Evolutionary conservation across 2,888 invertebrate species (phyloP), one percentile per base, ranked within the genome.

Genomic region (Cantharis lateralis): DNA sequence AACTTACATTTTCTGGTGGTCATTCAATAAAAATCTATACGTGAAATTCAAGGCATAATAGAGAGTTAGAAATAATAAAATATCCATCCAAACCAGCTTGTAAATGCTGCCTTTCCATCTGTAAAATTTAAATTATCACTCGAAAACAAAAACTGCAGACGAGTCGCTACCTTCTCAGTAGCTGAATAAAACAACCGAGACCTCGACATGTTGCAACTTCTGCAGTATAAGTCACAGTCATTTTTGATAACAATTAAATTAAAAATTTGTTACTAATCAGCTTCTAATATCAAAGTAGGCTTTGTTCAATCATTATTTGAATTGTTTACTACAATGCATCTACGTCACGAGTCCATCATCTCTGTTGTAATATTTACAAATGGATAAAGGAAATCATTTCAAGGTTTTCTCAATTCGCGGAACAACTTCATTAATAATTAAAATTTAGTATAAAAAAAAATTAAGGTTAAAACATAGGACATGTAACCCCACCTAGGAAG

Each of bases 61-160:
- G 73, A 94, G 87, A 48, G 92, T 88, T 78, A 96, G 90, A 87
- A 96, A 98, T 72, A 95, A 90, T 26, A 95, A 85, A 72, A 97
- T 90, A 87, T 98, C 98, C 82, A 95, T 90, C 96, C 97, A 98
- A 79, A 98, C 94, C 82, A 98, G 89, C 89, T 98, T 98, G 92
- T 98, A 98, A 84, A 98, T 95, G 87, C 97, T 97, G 64, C 97
- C 98, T 82, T 93, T 93, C 98, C 98, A 98, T 91, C 97, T 97
- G 90, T 80, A 92, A 92, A 81, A 77, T 79, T 82, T 79, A 80
- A 80, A 78, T 80, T 71, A 15, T 28, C 15, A 69, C 76, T n/a
- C 20, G 75, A 64, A 77, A 79, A 77, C 62, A 24, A 62, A 71
- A 48, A 48, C 7, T 48, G n/a, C 10, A 24, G 13, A 66, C 13